phyloP scores from a whole-genome alignment of 2,888 invertebrate species.

The Macropis europaea region DNA sequence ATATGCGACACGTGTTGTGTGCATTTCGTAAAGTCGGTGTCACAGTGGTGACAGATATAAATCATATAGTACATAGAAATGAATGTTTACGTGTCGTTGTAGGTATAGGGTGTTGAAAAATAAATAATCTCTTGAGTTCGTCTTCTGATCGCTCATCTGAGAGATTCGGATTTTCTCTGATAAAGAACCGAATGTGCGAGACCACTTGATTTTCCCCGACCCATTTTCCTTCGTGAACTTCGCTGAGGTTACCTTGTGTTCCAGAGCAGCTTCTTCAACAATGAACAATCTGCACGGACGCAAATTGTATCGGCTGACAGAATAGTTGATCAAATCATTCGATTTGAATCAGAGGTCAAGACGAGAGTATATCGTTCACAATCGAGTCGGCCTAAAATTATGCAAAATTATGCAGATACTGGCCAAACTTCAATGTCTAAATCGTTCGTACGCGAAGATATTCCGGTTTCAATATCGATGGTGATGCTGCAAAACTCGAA shows the following conservation, averaged over 20 bases:
- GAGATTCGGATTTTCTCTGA: neutral
- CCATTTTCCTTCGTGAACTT: neutral
- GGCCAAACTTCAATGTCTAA: neutral
- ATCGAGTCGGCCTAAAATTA: no score
- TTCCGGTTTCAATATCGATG: neutral
- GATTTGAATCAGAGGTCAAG: no score
- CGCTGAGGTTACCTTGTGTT: neutral
- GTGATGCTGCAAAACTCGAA: slow-evolving; percentile 31
- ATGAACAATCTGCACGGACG: neutral
- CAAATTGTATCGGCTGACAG: neutral
- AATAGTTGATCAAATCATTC: no score
- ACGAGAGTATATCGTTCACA: no score
- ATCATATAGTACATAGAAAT: no score
- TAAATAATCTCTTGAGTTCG: neutral
- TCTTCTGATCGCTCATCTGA: neutral
- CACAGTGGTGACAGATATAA: neutral
- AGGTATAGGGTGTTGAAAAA: no score
- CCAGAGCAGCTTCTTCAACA: neutral
- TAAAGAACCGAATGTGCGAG: neutral
- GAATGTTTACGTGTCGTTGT: no score
- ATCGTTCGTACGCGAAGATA: neutral
- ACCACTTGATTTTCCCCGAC: neutral
- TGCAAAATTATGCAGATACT: neutral
- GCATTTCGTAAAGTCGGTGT: neutral
- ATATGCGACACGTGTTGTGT: neutral